Evolutionary conservation across 2,113 vertebrate species (phyloP).

Genomic region (Ailurus styani): DNA sequence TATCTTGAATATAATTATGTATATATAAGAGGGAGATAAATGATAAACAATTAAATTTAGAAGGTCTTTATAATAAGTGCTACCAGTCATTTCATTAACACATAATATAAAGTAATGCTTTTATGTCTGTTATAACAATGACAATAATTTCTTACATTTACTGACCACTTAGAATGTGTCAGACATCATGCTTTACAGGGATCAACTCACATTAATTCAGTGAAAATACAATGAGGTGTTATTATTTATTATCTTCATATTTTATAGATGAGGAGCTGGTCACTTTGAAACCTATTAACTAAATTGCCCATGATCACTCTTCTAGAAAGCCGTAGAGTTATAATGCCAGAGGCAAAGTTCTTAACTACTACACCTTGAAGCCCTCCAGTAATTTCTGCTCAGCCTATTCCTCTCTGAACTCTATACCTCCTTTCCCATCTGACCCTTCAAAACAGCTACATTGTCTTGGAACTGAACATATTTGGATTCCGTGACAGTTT

Average conservation of each 20-base stretch:
- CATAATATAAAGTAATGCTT: background rate
- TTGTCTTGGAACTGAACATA: background rate
- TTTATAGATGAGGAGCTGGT: background rate
- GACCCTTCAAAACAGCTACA: background rate
- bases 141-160: background rate
- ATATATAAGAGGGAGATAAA: background rate
- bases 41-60: background rate
- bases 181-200: background rate
- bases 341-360: background rate
- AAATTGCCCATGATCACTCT: background rate
- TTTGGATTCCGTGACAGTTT: background rate
- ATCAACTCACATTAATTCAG: background rate
- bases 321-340: background rate
- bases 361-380: background rate
- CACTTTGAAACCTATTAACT: background rate
- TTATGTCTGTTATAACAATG: background rate
- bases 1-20: background rate
- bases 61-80: background rate
- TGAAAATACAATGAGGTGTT: background rate
- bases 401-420: background rate
- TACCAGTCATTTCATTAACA: background rate
- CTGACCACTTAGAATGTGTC: background rate
- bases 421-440: too few relatives aligned
- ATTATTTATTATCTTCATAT: background rate
- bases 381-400: background rate